Conservation (phyloP, 2,888 invertebrate species). For the Auanema sp. region DNA sequence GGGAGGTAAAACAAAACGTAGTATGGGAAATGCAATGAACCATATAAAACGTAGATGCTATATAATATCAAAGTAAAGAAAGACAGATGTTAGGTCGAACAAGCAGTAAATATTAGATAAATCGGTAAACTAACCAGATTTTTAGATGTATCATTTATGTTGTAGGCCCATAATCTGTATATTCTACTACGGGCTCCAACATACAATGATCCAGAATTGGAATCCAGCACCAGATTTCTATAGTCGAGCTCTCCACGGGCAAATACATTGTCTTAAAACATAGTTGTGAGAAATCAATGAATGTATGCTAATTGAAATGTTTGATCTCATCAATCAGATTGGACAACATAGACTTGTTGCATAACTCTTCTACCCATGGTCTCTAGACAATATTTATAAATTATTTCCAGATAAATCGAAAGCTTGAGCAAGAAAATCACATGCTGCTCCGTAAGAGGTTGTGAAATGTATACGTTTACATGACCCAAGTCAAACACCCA, state of each 20-base stretch:
- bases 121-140: conserved; percentile 40
- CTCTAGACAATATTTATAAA: too few species aligned
- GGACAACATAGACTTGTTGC: neutral
- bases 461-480: too few species aligned
- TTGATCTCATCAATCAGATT: neutral
- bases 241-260: conserved; percentile 50
- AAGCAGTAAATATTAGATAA: too few species aligned
- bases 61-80: too few species aligned
- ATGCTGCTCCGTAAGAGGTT: neutral
- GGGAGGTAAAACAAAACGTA: too few species aligned
- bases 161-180: conserved; percentile 62
- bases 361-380: too few species aligned
- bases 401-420: too few species aligned
- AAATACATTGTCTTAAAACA: conserved; percentile 60
- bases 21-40: too few species aligned
- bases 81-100: too few species aligned
- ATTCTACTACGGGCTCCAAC: conserved; percentile 62
- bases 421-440: too few species aligned
- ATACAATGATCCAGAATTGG: conserved; percentile 56
- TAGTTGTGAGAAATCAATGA: neutral
- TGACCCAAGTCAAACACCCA: neutral
- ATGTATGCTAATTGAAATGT: neutral
- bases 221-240: conserved; percentile 55
- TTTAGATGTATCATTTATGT: conserved; percentile 62
- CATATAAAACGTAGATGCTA: too few species aligned